Percentiles rank a stretch among this genome's conserved stretches.
Conservation (phyloP, 2,797 vertebrate genomes). For the Cirrhinus molitorella region DNA sequence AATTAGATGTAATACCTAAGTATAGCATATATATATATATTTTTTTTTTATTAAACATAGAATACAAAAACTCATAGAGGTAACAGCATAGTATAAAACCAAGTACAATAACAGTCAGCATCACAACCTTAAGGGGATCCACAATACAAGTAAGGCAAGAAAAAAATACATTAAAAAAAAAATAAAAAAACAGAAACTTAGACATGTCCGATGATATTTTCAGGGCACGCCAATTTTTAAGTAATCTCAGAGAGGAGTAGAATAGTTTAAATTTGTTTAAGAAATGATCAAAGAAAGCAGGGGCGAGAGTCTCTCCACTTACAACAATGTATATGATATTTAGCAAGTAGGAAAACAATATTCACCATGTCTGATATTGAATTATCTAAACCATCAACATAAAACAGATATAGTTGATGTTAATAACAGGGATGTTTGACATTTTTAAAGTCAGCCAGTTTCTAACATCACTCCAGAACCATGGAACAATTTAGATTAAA, state of each 20-base stretch:
- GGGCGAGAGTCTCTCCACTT: too few species aligned
- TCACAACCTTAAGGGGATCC: background rate
- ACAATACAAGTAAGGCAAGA: background rate
- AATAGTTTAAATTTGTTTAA: background rate
- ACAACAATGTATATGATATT: background rate
- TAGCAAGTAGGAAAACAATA: background rate
- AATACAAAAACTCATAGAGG: background rate
- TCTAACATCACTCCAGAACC: background rate
- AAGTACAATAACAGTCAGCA: background rate
- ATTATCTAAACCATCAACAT: background rate
- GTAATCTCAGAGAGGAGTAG: slow-evolving; percentile 4
- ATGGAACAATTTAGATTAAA: too few species aligned
- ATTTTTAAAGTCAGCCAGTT: background rate
- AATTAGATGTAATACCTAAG: too few species aligned
- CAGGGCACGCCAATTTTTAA: background rate
- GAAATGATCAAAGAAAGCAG: background rate
- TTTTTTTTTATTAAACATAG: background rate
- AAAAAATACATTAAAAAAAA: too few species aligned
- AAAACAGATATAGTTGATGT: background rate
- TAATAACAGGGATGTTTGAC: slow-evolving; percentile 12
- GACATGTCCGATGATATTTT: background rate
- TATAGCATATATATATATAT: too few species aligned
- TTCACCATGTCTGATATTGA: background rate
- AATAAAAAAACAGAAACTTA: background rate
- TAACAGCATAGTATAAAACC: background rate